Evolutionary conservation across 2,797 vertebrate species (phyloP), one percentile per base, ranked within the genome.

Genomic region (Rhynchonycteris naso): DNA sequence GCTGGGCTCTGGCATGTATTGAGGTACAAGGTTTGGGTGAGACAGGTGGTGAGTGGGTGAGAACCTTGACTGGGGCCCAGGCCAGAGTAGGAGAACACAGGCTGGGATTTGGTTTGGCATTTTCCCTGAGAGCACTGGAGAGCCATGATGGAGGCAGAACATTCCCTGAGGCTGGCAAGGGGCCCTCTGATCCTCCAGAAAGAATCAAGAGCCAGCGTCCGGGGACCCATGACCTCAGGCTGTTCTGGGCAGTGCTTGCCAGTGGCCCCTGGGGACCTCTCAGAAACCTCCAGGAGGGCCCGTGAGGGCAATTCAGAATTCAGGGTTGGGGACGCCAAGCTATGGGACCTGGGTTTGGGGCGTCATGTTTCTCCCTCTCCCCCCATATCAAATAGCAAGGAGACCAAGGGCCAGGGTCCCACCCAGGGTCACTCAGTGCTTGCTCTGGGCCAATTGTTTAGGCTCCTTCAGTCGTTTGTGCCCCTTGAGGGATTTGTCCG

Each of bases 331-430:
- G 10, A 13, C 0, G 19, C 11, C 7, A 1, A 28, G 50, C 10
- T 28, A 35, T 33, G 59, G 68, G 12, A 0, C 33, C 59, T 10
- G 1, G 14, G 14, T 30, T 5, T 4, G 43, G 43, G 43, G 43
- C 43, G 10, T 43, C 63, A 2, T 2, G 54, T 8, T n/a, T 14
- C 28, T 22, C 33, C 21, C 58, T 10, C 5, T 15, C 21, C 33
- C 2, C 7, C 15, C 2, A 0, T 0, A 5, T 0, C 4, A 24
- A 87, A 24, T 1, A 1, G 43, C 0, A 2, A 16, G 78, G 47
- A 56, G 71, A 54, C 71, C 0, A 0, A 68, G 56, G 58, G 28
- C 56, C 8, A 33, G 21, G 54, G 33, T 12, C 54, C 4, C 0
- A 5, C 56, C 61, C 7, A 22, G 72, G 21, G 38, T 9, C 5